Percentiles rank a stretch among this genome's conserved stretches.
phyloP scores from a whole-genome alignment of 2,113 vertebrate species.

The Calyptomena viridis region DNA sequence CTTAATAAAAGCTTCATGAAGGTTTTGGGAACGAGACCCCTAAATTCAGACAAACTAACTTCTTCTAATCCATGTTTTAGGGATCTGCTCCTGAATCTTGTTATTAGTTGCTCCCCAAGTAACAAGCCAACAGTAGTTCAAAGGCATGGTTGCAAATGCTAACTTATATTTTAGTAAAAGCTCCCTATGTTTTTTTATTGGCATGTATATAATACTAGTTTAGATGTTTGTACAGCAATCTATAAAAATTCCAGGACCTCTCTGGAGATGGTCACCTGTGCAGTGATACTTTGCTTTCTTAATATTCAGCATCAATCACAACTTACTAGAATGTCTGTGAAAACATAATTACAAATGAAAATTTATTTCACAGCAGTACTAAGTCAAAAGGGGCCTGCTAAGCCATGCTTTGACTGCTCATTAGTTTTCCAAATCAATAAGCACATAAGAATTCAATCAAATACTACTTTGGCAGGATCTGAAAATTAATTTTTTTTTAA shows the following conservation, averaged over 20 bases:
- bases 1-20: background rate
- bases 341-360: background rate
- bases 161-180: background rate
- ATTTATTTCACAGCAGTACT: background rate
- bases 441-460: background rate
- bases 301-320: background rate
- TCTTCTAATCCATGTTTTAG: background rate
- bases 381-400: background rate
- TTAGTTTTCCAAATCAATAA: slow-evolving; percentile 33
- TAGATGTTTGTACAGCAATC: background rate
- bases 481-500: background rate
- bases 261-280: background rate
- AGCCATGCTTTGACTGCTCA: background rate
- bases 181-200: background rate
- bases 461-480: background rate
- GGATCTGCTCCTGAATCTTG: background rate
- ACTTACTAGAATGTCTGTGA: background rate
- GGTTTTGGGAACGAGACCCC: background rate
- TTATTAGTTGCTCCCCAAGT: background rate
- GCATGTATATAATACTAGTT: background rate
- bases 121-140: background rate
- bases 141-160: background rate
- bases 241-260: background rate
- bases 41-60: background rate
- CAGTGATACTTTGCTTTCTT: background rate